phyloP scores from a whole-genome alignment of 1,140 invertebrate genomes.

The Aphelinus atriplicis region DNA sequence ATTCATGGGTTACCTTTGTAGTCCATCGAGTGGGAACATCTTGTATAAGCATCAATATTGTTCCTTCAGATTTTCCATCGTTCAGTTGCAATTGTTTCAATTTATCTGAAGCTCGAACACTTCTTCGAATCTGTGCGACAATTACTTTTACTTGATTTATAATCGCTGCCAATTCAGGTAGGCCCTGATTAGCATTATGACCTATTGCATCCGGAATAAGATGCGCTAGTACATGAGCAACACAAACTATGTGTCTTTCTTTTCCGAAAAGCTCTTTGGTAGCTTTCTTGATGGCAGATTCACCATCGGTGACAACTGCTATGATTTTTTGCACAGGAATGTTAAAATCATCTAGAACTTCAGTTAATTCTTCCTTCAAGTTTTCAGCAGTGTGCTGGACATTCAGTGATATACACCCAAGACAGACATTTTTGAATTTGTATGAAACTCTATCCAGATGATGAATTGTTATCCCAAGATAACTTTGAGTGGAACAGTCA shows the following conservation, averaged over 20 bases:
- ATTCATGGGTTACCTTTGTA: slow-evolving; percentile 12
- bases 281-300: background rate
- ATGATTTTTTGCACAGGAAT: background rate
- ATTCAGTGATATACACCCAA: background rate
- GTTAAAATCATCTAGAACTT: background rate
- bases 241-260: background rate
- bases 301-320: background rate
- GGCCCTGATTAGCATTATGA: background rate
- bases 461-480: background rate
- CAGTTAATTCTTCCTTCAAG: background rate
- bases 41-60: slow-evolving; percentile 32
- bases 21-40: slow-evolving; percentile 43
- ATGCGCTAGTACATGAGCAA: slow-evolving; percentile 14
- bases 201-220: slow-evolving; percentile 4
- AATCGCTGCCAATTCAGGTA: background rate
- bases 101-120: slow-evolving; percentile 18
- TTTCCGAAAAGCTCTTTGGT: background rate
- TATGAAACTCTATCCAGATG: background rate
- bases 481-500: background rate
- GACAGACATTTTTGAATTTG: background rate
- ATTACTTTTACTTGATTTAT: slow-evolving; percentile 17
- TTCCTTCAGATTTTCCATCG: background rate
- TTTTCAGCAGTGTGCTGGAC: background rate
- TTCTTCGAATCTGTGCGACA: slow-evolving; percentile 9
- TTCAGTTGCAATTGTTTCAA: slow-evolving; percentile 3